Base-by-base conservation (phyloP, 2,113 vertebrate genomes). In the Platichthys stellatus region DNA sequence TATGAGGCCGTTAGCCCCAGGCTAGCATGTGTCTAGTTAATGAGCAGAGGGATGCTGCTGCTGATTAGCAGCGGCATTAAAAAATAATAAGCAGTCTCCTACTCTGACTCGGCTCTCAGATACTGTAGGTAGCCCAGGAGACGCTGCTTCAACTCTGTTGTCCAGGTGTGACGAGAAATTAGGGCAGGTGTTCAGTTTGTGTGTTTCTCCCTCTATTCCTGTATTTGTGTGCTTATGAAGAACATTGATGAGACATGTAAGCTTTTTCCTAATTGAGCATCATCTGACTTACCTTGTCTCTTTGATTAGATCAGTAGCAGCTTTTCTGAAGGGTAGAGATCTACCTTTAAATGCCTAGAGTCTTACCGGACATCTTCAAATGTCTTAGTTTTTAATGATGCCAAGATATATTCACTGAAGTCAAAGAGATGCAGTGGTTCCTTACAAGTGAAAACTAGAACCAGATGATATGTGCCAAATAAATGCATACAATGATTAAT, bases 21-120 rank as follows among this genome's bases (percentile, higher is more conserved):
- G 92, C 91, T 87, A 92, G 70, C 64, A 69, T 85, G 82, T 89
- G 89, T 88, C 90, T 91, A 84, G 86, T 93, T 93, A 91, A 93
- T 92, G 89, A 92, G 91, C 89, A 90, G 76, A 90, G 91, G 88
- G 91, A 92, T 90, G 86, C 87, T 81, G 81, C 84, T n/a, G 54
- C 86, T 90, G 88, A 92, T 92, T 93, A 90, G 87, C 67, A 85
- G 77, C 54, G 21, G 84, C 84, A 88, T 83, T 86, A 88, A 80
- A 83, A 79, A 70, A 87, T 85, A 61, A 24, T 26, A 59, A 61
- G 80, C 68, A 45, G 74, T 59, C 61, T 70, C 69, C 40, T 9
- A 67, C 38, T 58, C 78, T 65, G 72, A 83, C 64, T 87, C 81
- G 47, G 84, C 53, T 78, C 47, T 21, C 65, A 70, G 69, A 82